Evolutionary conservation across 1,140 invertebrate genomes (phyloP), one percentile per base, ranked within the genome.

Genomic region (Papilio machaon): DNA sequence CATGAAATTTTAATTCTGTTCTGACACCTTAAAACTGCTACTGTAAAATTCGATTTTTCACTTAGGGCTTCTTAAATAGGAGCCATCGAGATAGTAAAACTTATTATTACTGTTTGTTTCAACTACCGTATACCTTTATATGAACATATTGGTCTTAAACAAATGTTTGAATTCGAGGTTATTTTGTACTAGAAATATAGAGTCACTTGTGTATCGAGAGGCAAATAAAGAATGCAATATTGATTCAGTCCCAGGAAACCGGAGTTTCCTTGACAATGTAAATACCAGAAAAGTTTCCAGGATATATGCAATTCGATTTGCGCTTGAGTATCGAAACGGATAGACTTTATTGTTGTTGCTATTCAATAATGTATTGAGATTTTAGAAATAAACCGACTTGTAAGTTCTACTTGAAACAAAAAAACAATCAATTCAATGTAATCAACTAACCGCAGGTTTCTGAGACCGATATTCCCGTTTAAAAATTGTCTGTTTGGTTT

Each of bases 201-300:
- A 9, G 2, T 49, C 47, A 49, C 2, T 49, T 49, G 1, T 10
- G 10, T 49, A 49, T 49, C 9, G 7, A 8, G 19, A 60, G 23
- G 58, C 6, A 60, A 60, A 19, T 60, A 19, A 19, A 8, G 8
- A 58, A n/a, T n/a, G 54, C 54, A 60, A 60, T 60, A 60, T 23
- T 23, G 15, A 15, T 54, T 54, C 17, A 11, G 6, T 8, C 5
- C 6, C n/a, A 60, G n/a, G 6, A 60, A 60, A 60, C 6, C n/a
- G n/a, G n/a, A 60, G 58, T 60, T 6, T 60, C n/a, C 58, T 60
- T 60, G 17, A 60, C n/a, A 60, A 23, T 60, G 58, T 60, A 60
- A 60, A 60, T 60, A 60, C 58, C n/a, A 60, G 58, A 60, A 60
- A 9, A 60, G 58, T 60, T n/a, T 54, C 7, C 58, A 6, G n/a